These are phyloP conservation scores for Hiodon tergisus DNA, from an alignment of 2,113 vertebrate species.

Conservation along the genomic window DNA sequence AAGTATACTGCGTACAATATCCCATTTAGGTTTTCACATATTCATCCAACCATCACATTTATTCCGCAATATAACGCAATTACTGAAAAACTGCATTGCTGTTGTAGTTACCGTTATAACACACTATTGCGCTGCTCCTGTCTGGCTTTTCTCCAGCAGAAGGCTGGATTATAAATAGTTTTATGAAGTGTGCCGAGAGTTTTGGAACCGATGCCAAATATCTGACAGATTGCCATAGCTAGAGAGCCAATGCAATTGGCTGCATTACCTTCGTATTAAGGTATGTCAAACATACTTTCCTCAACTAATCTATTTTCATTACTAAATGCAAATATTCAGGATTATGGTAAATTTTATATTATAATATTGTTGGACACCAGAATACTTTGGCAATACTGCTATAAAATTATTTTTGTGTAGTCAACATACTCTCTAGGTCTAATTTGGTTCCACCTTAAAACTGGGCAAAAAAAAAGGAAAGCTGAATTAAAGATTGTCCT, in stretches of 20 bases:
- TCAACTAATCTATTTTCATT: neutral
- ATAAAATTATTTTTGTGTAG: neutral
- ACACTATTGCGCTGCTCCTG: neutral
- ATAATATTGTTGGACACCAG: too few species aligned
- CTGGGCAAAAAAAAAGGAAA: constrained; percentile 30
- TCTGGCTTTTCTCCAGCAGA: neutral
- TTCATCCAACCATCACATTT: too few species aligned
- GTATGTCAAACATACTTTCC: too few species aligned
- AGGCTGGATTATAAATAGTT: neutral
- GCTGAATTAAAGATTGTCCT: constrained; percentile 26
- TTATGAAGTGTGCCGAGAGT: neutral
- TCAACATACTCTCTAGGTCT: neutral
- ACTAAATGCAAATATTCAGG: neutral
- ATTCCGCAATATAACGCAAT: too few species aligned
- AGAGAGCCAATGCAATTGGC: neutral
- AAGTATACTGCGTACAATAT: too few species aligned
- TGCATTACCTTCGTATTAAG: neutral
- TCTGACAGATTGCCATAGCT: neutral
- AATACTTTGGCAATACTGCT: neutral
- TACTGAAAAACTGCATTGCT: too few species aligned
- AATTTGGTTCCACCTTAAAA: constrained; percentile 59
- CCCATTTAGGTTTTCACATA: too few species aligned
- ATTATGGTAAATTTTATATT: too few species aligned
- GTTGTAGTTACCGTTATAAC: too few species aligned
- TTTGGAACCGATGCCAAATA: neutral